Evolutionary conservation across 2,113 vertebrate genomes (phyloP).

Genomic region (Arothron firmamentum): DNA sequence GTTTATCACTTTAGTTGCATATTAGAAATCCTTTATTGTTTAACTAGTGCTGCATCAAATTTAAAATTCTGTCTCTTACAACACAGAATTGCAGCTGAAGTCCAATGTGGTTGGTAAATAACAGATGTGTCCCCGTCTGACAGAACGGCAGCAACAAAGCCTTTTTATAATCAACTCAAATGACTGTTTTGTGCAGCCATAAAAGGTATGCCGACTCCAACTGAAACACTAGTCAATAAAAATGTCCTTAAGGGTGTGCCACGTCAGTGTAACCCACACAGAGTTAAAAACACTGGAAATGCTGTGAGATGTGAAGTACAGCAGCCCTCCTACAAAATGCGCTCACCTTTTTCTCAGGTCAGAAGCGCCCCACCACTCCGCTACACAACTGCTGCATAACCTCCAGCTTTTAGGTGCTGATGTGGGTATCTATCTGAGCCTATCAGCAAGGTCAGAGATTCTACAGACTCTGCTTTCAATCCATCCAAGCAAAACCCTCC

Average conservation of each 20-base stretch:
- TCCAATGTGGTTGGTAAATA: no score
- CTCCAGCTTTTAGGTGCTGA: background rate
- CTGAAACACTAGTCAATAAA: background rate
- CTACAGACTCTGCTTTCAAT: background rate
- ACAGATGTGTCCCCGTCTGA: background rate
- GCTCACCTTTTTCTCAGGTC: background rate
- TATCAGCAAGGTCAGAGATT: slow-evolving; percentile 17
- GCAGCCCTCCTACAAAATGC: slow-evolving; percentile 1
- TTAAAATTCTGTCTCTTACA: no score
- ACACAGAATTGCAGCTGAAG: no score
- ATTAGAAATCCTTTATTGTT: no score
- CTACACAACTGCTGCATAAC: background rate
- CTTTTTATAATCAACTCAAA: background rate
- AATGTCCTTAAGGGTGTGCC: background rate
- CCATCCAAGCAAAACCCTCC: no score
- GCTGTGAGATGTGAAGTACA: background rate
- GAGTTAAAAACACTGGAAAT: background rate
- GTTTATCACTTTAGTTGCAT: no score
- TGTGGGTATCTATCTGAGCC: background rate
- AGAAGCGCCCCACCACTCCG: background rate
- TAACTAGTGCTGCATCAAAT: no score
- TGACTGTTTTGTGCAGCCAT: background rate
- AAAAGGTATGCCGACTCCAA: background rate
- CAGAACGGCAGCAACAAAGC: background rate
- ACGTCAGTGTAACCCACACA: background rate